These are phyloP conservation scores for Erethizon dorsatum DNA, from an alignment of 2,797 vertebrate species.

Conservation along the genomic window DNA sequence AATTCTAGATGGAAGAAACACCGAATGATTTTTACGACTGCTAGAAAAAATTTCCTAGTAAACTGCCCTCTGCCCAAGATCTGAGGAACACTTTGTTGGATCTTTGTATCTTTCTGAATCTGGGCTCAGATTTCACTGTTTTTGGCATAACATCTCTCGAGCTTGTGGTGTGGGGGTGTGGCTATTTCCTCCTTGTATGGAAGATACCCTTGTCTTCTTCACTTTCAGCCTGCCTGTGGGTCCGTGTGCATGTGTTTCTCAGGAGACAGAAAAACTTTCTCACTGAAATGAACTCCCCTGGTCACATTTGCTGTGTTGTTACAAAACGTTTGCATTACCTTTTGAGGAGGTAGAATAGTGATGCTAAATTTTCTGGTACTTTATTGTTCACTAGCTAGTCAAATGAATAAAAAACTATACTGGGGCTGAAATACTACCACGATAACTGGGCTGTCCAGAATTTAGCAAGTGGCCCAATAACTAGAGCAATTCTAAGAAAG, in stretches of 20 bases:
- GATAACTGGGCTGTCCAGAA: neutral
- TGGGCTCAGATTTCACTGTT: neutral
- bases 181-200: neutral
- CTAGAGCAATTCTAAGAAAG: neutral
- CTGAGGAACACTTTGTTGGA: neutral
- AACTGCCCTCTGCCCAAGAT: neutral
- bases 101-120: neutral
- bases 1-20: neutral
- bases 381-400: neutral
- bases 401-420: neutral
- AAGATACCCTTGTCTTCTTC: neutral
- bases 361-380: neutral
- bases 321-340: neutral
- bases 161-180: neutral
- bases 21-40: rapidly evolving
- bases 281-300: neutral
- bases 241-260: neutral
- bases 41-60: neutral
- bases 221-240: neutral
- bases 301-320: neutral
- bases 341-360: neutral
- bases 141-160: neutral
- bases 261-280: neutral
- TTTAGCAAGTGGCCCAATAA: rapidly evolving
- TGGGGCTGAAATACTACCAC: rapidly evolving